Evolutionary conservation across 2,113 vertebrate species (phyloP).

Genomic region (Theristicus caerulescens): DNA sequence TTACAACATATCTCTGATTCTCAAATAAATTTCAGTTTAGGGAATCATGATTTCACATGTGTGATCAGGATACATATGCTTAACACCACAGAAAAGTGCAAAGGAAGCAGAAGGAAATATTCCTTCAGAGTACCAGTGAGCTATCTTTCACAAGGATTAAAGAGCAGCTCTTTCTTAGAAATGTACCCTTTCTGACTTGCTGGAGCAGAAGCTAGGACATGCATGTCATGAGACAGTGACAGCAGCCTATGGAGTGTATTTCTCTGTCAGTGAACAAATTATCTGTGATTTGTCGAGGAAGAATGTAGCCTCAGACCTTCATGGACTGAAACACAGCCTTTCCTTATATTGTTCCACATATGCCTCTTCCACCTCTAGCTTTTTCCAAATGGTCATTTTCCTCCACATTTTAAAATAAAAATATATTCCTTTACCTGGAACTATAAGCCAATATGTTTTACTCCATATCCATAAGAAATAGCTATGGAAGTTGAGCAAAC

Average conservation of each 20-base stretch:
- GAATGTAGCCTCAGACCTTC: background rate
- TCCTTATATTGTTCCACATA: background rate
- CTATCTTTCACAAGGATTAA: background rate
- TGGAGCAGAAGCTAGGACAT: background rate
- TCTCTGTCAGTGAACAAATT: constrained; percentile 1
- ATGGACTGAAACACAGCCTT: background rate
- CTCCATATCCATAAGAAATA: background rate
- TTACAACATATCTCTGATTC: background rate
- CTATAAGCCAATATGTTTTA: background rate
- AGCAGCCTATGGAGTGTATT: background rate
- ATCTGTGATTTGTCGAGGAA: background rate
- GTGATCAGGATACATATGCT: background rate
- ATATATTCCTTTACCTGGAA: background rate
- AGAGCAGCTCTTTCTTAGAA: background rate
- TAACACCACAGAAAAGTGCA: background rate
- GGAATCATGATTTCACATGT: background rate
- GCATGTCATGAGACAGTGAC: background rate
- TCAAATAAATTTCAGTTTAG: background rate
- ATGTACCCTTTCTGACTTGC: constrained; percentile 1
- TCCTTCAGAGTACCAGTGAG: background rate
- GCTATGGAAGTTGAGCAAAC: background rate
- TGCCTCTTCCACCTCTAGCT: background rate
- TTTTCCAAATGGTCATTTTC: background rate
- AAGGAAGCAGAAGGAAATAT: background rate
- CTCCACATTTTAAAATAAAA: background rate